phyloP scores from a whole-genome alignment of 2,113 vertebrate species.

The Myiozetetes cayanensis region DNA sequence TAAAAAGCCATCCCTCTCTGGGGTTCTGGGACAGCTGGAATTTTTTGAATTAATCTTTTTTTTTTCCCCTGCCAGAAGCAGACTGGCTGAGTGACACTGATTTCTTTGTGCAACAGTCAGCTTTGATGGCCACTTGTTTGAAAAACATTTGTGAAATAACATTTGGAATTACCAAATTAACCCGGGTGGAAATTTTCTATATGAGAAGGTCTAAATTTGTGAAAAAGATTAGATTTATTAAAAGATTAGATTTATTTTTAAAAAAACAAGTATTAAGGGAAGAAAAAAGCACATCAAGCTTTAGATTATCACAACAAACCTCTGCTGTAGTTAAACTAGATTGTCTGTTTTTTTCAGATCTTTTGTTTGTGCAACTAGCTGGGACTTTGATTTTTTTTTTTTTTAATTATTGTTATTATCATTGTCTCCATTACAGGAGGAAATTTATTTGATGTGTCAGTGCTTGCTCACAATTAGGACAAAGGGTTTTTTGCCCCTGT shows the following conservation, averaged over 20 bases:
- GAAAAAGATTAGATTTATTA: not conserved
- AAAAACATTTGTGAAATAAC: not conserved
- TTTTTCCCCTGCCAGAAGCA: not conserved
- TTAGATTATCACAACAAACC: not conserved
- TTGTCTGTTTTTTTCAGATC: not conserved
- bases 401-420: not conserved
- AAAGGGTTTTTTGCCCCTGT: not conserved
- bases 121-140: not conserved
- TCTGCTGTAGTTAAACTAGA: not conserved
- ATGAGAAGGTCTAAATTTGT: not conserved
- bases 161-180: not conserved
- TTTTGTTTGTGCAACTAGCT: not conserved
- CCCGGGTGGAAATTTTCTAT: not conserved
- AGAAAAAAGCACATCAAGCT: not conserved
- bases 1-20: not conserved
- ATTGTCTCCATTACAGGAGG: not conserved
- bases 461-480: not conserved
- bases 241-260: not conserved
- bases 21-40: conserved; percentile 46
- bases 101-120: not conserved
- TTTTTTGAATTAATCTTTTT: not conserved
- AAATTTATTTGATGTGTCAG: not conserved
- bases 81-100: not conserved
- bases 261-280: not conserved
- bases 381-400: not conserved